Conservation (phyloP, 2,888 invertebrate species). For the Yponomeuta evonymella region DNA sequence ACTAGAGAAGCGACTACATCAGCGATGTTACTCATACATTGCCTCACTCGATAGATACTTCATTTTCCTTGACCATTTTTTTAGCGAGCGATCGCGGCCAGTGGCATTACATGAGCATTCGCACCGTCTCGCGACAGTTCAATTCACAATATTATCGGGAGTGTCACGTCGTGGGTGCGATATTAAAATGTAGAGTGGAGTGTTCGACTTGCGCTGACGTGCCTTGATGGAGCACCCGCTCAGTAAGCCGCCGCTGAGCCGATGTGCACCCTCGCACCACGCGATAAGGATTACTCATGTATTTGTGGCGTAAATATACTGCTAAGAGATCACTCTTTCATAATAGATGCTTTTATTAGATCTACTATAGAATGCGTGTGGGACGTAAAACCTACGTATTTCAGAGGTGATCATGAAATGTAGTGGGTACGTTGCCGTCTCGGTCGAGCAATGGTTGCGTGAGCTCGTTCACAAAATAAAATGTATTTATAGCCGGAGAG, state of each 20-base stretch:
- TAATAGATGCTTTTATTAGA: background rate
- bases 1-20: too few species aligned
- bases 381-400: background rate
- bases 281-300: background rate
- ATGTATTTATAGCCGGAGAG: slow-evolving; percentile 13
- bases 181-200: background rate
- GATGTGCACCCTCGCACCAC: background rate
- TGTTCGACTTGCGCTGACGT: background rate
- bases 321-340: background rate
- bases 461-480: slow-evolving; percentile 9
- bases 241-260: background rate
- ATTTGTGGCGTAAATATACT: background rate
- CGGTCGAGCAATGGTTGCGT: background rate
- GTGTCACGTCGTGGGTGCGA: background rate
- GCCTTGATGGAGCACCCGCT: background rate
- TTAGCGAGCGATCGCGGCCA: too few species aligned
- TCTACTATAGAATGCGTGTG: background rate
- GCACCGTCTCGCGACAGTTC: background rate
- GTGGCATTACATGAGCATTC: background rate
- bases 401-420: background rate
- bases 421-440: background rate
- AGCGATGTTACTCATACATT: too few species aligned
- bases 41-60: too few species aligned
- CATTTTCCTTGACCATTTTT: too few species aligned
- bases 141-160: background rate